phyloP scores from a whole-genome alignment of 1,140 invertebrate genomes.

The Micrasema longulum region DNA sequence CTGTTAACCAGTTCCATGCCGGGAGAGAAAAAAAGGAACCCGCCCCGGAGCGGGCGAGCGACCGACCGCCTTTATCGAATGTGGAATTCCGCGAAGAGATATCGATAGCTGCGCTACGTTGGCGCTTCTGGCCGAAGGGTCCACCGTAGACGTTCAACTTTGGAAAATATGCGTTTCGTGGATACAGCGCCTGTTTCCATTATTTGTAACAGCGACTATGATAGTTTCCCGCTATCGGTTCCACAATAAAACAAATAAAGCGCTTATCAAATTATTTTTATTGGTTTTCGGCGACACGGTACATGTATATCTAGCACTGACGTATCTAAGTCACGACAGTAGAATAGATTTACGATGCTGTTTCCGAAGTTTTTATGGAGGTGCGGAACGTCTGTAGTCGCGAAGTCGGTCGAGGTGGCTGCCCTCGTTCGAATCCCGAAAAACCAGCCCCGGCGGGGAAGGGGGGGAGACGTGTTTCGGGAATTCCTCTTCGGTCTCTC shows the following conservation, averaged over 20 bases:
- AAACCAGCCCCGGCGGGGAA: constrained; percentile 36
- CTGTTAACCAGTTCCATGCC: constrained; percentile 33
- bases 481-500: constrained; percentile 18
- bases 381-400: constrained; percentile 1
- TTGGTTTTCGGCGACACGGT: background rate
- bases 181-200: no score
- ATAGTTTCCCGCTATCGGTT: no score
- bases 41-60: constrained; percentile 14
- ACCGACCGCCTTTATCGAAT: constrained; percentile 29
- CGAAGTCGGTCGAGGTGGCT: constrained; percentile 46
- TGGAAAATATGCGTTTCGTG: no score
- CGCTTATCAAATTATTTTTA: background rate
- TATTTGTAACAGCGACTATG: no score
- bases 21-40: constrained; percentile 21
- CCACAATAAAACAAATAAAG: no score
- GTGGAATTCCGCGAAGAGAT: constrained; percentile 33
- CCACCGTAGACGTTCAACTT: no score
- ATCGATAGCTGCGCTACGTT: constrained; percentile 20
- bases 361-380: constrained; percentile 23
- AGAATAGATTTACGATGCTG: constrained; percentile 21
- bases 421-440: constrained; percentile 46
- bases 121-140: background rate
- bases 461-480: constrained; percentile 4
- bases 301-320: background rate
- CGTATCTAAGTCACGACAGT: constrained; percentile 23